phyloP scores from a whole-genome alignment of 2,797 vertebrate genomes.

The Poecile montanus region DNA sequence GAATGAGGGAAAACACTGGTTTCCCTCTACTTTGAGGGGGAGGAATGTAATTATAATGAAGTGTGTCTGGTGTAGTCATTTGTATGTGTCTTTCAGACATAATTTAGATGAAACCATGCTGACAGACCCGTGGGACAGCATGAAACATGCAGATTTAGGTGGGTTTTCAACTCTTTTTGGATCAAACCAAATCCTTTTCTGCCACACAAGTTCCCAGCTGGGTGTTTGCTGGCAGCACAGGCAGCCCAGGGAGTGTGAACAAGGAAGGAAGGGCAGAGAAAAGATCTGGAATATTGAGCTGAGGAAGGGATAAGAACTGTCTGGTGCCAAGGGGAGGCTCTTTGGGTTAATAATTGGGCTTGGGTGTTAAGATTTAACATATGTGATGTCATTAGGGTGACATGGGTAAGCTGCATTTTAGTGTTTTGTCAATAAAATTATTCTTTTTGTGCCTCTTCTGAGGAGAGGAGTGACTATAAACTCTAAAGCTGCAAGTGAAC shows the following conservation, averaged over 20 bases:
- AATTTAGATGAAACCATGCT: conserved; percentile 87
- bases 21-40: accelerated
- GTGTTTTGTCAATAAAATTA: background rate
- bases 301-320: background rate
- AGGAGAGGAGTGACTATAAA: background rate
- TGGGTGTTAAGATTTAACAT: background rate
- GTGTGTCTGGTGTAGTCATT: background rate
- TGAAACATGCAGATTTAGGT: conserved; percentile 89
- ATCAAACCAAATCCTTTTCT: background rate
- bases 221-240: background rate
- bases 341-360: background rate
- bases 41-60: background rate
- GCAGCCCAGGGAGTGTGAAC: background rate
- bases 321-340: background rate
- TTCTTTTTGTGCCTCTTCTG: background rate
- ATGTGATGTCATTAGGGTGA: background rate
- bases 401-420: background rate
- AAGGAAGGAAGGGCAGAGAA: background rate
- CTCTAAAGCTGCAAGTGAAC: background rate
- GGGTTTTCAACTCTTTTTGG: background rate
- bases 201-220: background rate
- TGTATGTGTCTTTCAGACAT: conserved; percentile 80
- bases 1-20: background rate
- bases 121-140: conserved; percentile 86
- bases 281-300: background rate